These are phyloP conservation scores for Macrotrachela quadricornifera DNA, from an alignment of 1,140 invertebrate species.

Conservation along the genomic window DNA sequence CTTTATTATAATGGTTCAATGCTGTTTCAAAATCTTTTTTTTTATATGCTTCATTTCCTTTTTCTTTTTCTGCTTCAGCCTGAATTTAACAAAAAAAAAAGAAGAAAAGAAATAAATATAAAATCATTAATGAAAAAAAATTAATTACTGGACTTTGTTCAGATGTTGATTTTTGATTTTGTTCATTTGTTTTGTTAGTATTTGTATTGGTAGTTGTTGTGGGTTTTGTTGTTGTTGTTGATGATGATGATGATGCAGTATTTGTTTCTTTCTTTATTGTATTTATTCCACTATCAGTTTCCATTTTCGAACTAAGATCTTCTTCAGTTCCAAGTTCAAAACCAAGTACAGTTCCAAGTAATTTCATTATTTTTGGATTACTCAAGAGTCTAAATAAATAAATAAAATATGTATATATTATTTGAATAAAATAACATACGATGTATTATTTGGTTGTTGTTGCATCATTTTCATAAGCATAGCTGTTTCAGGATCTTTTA, in stretches of 20 bases:
- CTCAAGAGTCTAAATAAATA: slow-evolving; percentile 1
- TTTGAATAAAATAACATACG: slow-evolving; percentile 16
- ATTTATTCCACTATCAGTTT: too few relatives aligned
- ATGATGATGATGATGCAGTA: background rate
- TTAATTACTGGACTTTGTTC: too few relatives aligned
- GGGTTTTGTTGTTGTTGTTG: background rate
- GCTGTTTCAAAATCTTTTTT: slow-evolving; percentile 77
- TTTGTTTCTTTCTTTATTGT: too few relatives aligned
- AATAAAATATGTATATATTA: background rate
- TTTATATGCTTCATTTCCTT: slow-evolving; percentile 82
- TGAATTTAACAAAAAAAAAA: too few relatives aligned
- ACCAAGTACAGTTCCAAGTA: slow-evolving; percentile 4
- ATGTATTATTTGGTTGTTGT: slow-evolving; percentile 38
- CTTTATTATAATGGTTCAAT: slow-evolving; percentile 63
- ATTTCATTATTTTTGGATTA: slow-evolving; percentile 3
- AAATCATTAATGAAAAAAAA: background rate
- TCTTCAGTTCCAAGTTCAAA: background rate
- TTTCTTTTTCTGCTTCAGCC: slow-evolving; percentile 60
- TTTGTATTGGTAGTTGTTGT: too few relatives aligned
- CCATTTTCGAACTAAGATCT: background rate
- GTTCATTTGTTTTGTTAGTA: too few relatives aligned
- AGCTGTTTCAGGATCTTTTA: slow-evolving; percentile 52
- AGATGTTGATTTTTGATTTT: too few relatives aligned
- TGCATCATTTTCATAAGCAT: slow-evolving; percentile 40
- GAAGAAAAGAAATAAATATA: background rate